These are phyloP conservation scores for Sciurus niger DNA, from an alignment of 2,113 vertebrate species.

Conservation along the genomic window DNA sequence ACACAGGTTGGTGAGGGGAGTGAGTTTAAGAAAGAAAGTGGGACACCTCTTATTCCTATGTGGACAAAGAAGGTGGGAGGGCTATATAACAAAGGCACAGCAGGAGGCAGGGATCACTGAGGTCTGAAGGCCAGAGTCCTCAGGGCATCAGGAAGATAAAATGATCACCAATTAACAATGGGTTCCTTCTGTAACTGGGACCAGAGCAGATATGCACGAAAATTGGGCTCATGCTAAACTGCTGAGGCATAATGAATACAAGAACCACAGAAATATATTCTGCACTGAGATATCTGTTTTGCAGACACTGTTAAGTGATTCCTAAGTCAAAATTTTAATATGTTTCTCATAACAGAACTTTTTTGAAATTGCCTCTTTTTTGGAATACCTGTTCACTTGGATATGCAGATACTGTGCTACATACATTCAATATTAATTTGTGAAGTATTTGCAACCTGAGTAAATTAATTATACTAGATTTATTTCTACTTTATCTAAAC, in stretches of 20 bases:
- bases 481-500: conserved; percentile 54
- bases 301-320: not conserved
- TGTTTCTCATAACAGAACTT: not conserved
- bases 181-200: not conserved
- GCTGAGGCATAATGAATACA: not conserved
- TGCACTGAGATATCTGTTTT: not conserved
- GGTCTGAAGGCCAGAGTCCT: not conserved
- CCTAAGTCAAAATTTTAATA: conserved; percentile 30
- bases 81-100: not conserved
- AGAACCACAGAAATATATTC: not conserved
- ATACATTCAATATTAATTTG: conserved; percentile 61
- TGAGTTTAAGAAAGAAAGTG: not conserved
- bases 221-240: not conserved
- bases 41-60: not conserved
- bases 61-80: not conserved
- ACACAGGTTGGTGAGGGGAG: not conserved
- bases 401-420: conserved; percentile 9
- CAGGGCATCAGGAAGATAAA: not conserved
- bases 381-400: conserved; percentile 38
- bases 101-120: not conserved
- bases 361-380: conserved; percentile 47
- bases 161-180: not conserved
- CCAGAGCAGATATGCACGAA: not conserved
- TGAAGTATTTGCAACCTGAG: conserved; percentile 5
- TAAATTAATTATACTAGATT: conserved; percentile 53